Evolutionary conservation across 2,888 invertebrate species (phyloP).

Genomic region (Amblyjoppa proteus): DNA sequence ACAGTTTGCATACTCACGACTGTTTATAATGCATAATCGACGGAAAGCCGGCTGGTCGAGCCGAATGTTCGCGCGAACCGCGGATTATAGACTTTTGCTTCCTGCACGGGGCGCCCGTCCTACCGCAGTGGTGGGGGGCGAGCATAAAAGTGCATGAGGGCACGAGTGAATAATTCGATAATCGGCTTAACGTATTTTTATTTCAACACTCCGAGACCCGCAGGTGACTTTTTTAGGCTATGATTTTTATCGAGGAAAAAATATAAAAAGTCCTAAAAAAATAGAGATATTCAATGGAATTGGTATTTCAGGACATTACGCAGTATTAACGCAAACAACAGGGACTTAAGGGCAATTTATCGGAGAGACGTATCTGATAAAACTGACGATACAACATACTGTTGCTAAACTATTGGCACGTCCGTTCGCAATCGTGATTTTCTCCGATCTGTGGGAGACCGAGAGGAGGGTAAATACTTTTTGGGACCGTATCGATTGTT

Average conservation of each 20-base stretch:
- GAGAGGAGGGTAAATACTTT: too few species aligned
- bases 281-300: not conserved
- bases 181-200: constrained; percentile 35
- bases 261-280: not conserved
- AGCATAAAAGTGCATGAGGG: constrained; percentile 6
- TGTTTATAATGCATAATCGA: constrained; percentile 68
- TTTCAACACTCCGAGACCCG: constrained; percentile 1
- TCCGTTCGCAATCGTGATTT: too few species aligned
- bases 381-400: too few species aligned
- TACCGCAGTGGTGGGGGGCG: not conserved
- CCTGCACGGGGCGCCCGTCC: constrained; percentile 18
- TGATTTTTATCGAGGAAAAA: not conserved
- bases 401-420: too few species aligned
- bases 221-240: constrained; percentile 1
- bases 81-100: constrained; percentile 20
- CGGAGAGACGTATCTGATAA: not conserved
- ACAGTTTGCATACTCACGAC: constrained; percentile 67
- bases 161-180: constrained; percentile 35
- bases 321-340: not conserved
- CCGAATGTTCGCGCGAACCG: constrained; percentile 3
- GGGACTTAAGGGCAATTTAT: not conserved
- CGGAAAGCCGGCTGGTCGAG: constrained; percentile 58
- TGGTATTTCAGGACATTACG: not conserved
- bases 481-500: too few species aligned
- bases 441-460: too few species aligned